Conservation (phyloP, 1,140 invertebrate genomes). For the Drosophila baimaii region DNA sequence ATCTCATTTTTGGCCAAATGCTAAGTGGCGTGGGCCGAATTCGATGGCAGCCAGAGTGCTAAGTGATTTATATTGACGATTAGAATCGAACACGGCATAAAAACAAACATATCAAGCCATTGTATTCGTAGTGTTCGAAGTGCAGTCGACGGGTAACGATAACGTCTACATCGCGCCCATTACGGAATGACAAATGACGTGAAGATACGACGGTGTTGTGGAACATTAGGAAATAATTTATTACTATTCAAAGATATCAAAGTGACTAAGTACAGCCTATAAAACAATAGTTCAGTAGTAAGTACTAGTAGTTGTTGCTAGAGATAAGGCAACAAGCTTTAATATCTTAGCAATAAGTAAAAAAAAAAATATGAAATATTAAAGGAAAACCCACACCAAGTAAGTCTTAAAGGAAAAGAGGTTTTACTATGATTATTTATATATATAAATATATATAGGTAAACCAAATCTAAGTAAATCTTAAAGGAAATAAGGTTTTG, state of each 20-base stretch:
- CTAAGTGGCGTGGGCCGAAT: slow-evolving; percentile 47
- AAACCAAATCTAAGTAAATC: too few species aligned
- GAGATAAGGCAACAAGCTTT: slow-evolving; percentile 3
- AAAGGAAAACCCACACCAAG: too few species aligned
- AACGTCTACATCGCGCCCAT: slow-evolving; percentile 38
- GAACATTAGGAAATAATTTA: slow-evolving; percentile 35
- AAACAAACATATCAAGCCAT: slow-evolving; percentile 39
- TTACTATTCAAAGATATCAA: slow-evolving; percentile 27
- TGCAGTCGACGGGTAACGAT: slow-evolving; percentile 21
- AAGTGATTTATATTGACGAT: slow-evolving; percentile 70
- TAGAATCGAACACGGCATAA: slow-evolving; percentile 44
- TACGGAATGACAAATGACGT: slow-evolving; percentile 43
- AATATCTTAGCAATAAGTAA: neutral
- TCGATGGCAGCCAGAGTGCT: slow-evolving; percentile 55
- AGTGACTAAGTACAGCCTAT: slow-evolving; percentile 11
- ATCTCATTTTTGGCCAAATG: slow-evolving; percentile 31
- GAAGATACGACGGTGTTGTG: slow-evolving; percentile 25
- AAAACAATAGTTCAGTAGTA: slow-evolving; percentile 19
- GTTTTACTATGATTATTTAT: neutral
- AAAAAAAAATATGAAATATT: too few species aligned
- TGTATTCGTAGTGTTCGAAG: slow-evolving; percentile 28
- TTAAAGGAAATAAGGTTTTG: too few species aligned
- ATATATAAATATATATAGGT: too few species aligned
- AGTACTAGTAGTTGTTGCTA: neutral
- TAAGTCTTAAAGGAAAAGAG: too few species aligned